These are phyloP conservation scores for Acipenser oxyrinchus DNA, from an alignment of 2,797 vertebrate genomes.

Conservation along the genomic window DNA sequence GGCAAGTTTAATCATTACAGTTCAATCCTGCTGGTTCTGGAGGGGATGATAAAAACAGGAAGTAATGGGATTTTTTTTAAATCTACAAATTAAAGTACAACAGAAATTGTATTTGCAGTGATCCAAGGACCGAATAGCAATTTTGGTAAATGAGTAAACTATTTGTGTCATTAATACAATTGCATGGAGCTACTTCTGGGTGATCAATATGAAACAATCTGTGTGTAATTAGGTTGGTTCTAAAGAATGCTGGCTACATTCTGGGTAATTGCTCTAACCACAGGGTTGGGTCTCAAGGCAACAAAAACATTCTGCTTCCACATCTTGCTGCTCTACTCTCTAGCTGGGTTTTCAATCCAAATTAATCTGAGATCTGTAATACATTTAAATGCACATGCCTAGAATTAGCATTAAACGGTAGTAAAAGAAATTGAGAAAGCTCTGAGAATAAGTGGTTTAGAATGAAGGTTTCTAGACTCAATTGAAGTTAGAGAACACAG, in stretches of 20 bases:
- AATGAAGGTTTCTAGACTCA: too few relatives aligned
- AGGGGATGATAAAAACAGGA: slow-evolving; percentile 10
- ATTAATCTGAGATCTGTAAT: too few relatives aligned
- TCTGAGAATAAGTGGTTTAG: too few relatives aligned
- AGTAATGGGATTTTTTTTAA: neutral
- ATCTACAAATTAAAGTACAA: slow-evolving; percentile 8
- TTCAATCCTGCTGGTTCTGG: slow-evolving; percentile 4
- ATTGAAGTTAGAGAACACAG: too few relatives aligned
- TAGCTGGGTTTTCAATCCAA: too few relatives aligned
- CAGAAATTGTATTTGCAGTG: slow-evolving; percentile 5
- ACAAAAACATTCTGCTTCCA: neutral
- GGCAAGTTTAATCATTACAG: slow-evolving; percentile 11
- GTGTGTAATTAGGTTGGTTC: neutral
- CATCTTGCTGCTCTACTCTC: neutral
- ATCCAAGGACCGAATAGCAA: neutral
- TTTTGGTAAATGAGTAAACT: slow-evolving; percentile 8
- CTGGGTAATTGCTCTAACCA: neutral
- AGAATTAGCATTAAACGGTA: too few relatives aligned
- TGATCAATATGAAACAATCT: slow-evolving; percentile 1
- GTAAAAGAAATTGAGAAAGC: too few relatives aligned
- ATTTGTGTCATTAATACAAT: slow-evolving; percentile 6
- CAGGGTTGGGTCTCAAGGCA: neutral
- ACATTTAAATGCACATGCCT: too few relatives aligned
- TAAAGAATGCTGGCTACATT: neutral
- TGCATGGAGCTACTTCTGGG: neutral